Evolutionary conservation across 2,113 vertebrate species (phyloP).

Genomic region (Rana temporaria): DNA sequence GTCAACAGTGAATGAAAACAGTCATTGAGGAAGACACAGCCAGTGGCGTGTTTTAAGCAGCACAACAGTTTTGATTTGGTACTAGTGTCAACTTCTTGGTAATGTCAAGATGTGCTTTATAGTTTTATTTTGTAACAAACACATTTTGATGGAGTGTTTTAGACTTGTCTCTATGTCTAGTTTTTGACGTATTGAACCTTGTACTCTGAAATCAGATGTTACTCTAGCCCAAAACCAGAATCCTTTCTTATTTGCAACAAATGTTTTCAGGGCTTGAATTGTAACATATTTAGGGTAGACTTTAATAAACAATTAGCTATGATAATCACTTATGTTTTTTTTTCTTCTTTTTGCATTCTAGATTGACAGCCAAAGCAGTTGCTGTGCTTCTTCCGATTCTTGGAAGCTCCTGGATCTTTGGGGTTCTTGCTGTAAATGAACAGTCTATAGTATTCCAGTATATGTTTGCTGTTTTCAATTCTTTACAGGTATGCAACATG

Average conservation of each 20-base stretch:
- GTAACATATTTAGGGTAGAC: not conserved
- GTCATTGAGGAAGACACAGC: conserved; percentile 54
- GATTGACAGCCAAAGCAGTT: conserved; percentile 91
- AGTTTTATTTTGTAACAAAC: conserved; percentile 32
- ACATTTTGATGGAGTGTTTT: conserved; percentile 25
- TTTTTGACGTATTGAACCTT: conserved; percentile 21
- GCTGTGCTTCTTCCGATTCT: conserved; percentile 93
- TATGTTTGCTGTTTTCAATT: conserved; percentile 93
- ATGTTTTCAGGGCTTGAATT: not conserved
- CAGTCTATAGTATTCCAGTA: conserved; percentile 89
- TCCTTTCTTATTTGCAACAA: not conserved
- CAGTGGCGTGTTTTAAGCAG: conserved; percentile 53
- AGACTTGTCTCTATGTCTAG: conserved; percentile 10
- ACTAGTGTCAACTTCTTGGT: conserved; percentile 48
- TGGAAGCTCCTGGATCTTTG: conserved; percentile 96
- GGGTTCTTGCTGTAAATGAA: conserved; percentile 87
- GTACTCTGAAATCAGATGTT: not conserved
- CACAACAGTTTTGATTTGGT: conserved; percentile 54
- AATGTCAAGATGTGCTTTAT: conserved; percentile 48
- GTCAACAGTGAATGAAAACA: conserved; percentile 54
- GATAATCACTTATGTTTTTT: not conserved
- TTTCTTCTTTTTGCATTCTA: conserved; percentile 57
- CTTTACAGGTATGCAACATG: conserved; percentile 82
- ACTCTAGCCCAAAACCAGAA: not conserved
- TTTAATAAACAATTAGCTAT: not conserved